Evolutionary conservation across 2,113 vertebrate genomes (phyloP).

Genomic region (Turnix velox): DNA sequence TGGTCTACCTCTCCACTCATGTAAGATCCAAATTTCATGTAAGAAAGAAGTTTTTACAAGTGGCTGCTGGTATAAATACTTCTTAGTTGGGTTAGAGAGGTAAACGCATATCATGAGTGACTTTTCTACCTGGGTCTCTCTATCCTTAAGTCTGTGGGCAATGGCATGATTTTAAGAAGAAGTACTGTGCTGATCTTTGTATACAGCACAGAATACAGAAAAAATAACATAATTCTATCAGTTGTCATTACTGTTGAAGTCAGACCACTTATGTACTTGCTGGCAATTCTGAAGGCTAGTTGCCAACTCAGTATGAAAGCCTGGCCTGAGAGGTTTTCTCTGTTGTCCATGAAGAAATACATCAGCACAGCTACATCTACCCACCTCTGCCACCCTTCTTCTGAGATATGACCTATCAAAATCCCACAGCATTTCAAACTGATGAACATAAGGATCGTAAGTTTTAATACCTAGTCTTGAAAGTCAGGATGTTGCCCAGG

Average conservation of each 20-base stretch:
- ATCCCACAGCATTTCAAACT: background rate
- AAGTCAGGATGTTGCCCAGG: constrained; percentile 27
- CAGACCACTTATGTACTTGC: background rate
- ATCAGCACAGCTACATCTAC: background rate
- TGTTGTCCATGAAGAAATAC: background rate
- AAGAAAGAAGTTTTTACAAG: constrained; percentile 48
- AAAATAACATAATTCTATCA: background rate
- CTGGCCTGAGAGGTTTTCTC: background rate
- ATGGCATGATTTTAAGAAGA: constrained; percentile 15
- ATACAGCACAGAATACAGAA: background rate
- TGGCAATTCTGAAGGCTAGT: background rate
- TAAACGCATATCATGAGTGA: background rate
- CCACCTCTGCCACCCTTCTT: background rate
- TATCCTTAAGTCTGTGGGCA: background rate
- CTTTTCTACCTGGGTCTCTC: background rate
- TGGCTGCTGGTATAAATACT: constrained; percentile 9
- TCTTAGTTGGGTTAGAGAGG: background rate
- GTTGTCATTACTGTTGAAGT: background rate
- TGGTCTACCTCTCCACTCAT: constrained; percentile 57
- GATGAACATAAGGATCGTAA: background rate
- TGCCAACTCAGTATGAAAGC: background rate
- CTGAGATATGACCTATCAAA: background rate
- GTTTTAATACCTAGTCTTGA: background rate
- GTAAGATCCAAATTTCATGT: constrained; percentile 63
- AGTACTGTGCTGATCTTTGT: background rate